These are phyloP conservation scores for Drosophila atroscutellata DNA, from an alignment of 2,888 invertebrate species.

Conservation along the genomic window DNA sequence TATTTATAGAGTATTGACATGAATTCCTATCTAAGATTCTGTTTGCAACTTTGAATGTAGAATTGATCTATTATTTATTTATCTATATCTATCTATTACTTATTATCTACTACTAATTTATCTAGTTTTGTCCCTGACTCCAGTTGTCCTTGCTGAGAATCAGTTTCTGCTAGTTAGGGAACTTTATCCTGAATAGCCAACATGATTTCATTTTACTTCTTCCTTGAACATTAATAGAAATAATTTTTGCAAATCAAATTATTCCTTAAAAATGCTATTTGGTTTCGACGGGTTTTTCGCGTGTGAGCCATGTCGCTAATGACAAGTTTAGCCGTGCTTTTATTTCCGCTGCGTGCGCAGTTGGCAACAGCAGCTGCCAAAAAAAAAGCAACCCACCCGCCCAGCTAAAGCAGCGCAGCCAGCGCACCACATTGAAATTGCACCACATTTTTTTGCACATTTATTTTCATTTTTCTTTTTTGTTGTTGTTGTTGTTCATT, in stretches of 20 bases:
- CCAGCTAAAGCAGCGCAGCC: conserved; percentile 35
- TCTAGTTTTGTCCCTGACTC: no score
- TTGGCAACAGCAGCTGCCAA: conserved; percentile 63
- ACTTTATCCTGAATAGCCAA: accelerated
- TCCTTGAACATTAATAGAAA: neutral
- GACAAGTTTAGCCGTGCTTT: conserved; percentile 60
- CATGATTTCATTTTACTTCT: accelerated
- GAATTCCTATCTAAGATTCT: neutral
- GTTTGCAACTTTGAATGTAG: neutral
- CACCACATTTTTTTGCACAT: conserved; percentile 28
- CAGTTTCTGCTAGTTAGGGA: neutral
- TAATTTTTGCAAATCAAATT: neutral
- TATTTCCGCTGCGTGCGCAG: conserved; percentile 62
- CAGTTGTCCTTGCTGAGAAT: no score
- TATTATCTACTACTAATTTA: neutral
- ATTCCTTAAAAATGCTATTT: neutral
- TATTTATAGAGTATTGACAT: neutral
- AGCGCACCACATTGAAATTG: conserved; percentile 55
- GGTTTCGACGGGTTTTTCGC: neutral
- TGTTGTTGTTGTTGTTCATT: conserved; percentile 15
- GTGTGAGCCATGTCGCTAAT: conserved; percentile 60
- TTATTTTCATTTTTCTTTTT: conserved; percentile 9
- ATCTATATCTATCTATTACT: no score
- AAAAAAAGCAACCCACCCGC: conserved; percentile 9
- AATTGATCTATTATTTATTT: neutral